Conservation (phyloP, 2,888 invertebrate species). For the Xylota segnis region DNA sequence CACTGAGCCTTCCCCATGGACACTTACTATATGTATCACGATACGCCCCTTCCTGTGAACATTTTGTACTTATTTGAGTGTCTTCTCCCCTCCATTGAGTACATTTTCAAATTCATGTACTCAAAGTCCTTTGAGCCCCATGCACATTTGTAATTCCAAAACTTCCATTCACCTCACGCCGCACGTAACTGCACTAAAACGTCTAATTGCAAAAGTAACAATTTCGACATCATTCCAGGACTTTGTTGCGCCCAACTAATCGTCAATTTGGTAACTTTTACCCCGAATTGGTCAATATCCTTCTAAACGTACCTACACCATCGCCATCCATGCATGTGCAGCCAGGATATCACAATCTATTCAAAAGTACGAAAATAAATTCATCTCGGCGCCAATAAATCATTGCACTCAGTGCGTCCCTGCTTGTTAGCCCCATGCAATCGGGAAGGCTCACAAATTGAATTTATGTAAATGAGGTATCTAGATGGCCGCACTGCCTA, state of each 20-base stretch:
- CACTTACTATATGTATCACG: no score
- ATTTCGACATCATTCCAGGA: constrained; percentile 35
- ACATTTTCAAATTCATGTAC: not conserved
- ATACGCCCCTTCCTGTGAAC: no score
- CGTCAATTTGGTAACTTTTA: constrained; percentile 34
- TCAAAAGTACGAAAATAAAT: constrained; percentile 20
- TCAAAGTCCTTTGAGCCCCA: no score
- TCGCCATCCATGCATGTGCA: not conserved
- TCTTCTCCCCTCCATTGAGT: no score
- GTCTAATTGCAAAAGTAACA: constrained; percentile 54
- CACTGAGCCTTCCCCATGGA: no score
- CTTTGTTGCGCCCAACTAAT: constrained; percentile 18
- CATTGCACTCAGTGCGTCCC: constrained; percentile 18
- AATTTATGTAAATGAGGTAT: constrained; percentile 78
- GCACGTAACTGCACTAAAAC: constrained; percentile 7
- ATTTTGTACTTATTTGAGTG: no score
- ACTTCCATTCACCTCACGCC: not conserved
- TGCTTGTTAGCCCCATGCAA: constrained; percentile 45
- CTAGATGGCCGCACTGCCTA: constrained; percentile 45
- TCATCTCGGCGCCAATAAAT: constrained; percentile 57
- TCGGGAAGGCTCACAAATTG: constrained; percentile 72
- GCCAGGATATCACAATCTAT: constrained; percentile 41
- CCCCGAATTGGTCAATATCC: constrained; percentile 1
- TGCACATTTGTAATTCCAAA: constrained; percentile 4
- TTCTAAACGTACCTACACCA: not conserved